Percentiles rank a stretch among this genome's conserved stretches.
Conservation (phyloP, 2,888 invertebrate species). For the Drosophila parthenogenetica region DNA sequence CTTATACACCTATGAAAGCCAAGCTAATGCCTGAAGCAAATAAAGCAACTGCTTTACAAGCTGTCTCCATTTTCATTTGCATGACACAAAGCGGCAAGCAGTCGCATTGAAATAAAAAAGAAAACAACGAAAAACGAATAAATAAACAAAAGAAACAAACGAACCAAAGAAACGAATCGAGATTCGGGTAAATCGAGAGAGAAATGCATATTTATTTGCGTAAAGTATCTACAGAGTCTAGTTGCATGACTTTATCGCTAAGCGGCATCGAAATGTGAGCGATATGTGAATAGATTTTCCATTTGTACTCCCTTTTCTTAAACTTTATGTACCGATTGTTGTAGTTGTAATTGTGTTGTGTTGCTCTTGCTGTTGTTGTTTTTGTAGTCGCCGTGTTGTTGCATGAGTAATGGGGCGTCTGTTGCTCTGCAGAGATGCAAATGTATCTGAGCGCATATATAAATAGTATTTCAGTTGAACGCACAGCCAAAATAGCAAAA, state of each 20-base stretch:
- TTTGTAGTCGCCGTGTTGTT: conserved; percentile 37
- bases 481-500: conserved; percentile 78
- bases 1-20: not conserved
- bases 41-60: conserved; percentile 47
- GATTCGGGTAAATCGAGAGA: conserved; percentile 49
- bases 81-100: conserved; percentile 47
- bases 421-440: conserved; percentile 61
- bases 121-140: conserved; percentile 20
- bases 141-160: conserved; percentile 34
- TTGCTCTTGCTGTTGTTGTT: conserved; percentile 25
- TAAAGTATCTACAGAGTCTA: conserved; percentile 63
- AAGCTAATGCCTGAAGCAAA: conserved; percentile 41
- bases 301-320: conserved; percentile 39
- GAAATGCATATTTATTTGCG: conserved; percentile 77
- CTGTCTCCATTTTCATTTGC: conserved; percentile 67
- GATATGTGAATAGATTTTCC: conserved; percentile 67
- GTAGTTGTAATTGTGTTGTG: conserved; percentile 23
- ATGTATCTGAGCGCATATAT: conserved; percentile 73
- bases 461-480: conserved; percentile 81
- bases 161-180: conserved; percentile 23
- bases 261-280: conserved; percentile 75
- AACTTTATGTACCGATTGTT: not conserved
- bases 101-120: conserved; percentile 23
- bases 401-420: conserved; percentile 72
- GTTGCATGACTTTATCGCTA: conserved; percentile 63